Conservation (phyloP, 2,113 vertebrate species). For the Antechinus flavipes region DNA sequence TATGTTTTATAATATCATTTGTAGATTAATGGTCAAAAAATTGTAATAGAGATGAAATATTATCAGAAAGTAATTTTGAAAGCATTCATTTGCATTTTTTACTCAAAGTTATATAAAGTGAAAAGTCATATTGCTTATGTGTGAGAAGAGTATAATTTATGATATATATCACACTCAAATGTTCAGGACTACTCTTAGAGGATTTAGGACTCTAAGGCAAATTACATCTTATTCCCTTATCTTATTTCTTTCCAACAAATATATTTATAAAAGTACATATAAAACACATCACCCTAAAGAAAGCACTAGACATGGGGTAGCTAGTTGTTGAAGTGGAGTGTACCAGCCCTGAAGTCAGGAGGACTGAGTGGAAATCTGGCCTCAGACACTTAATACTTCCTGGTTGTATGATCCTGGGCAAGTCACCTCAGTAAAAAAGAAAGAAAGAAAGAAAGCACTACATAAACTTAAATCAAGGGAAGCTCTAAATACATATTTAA, state of each 20-base stretch:
- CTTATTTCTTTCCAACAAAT: neutral
- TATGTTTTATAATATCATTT: neutral
- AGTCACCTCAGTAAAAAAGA: too few relatives aligned
- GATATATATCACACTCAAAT: neutral
- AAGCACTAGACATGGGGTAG: neutral
- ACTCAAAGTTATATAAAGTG: neutral
- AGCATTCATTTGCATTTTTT: neutral
- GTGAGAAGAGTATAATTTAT: neutral
- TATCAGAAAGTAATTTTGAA: neutral
- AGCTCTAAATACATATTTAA: neutral
- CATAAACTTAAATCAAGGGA: neutral
- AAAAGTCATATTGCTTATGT: neutral
- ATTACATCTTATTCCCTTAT: neutral
- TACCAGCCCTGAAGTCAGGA: too few relatives aligned
- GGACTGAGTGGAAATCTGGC: too few relatives aligned
- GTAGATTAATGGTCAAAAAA: neutral
- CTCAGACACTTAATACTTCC: too few relatives aligned
- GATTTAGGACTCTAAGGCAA: neutral
- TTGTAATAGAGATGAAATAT: neutral
- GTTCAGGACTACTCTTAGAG: neutral
- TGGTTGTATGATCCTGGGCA: too few relatives aligned
- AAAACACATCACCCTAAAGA: neutral
- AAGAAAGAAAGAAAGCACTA: neutral
- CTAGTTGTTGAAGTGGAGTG: too few relatives aligned
- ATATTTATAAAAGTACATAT: neutral